Base-by-base conservation (phyloP, 2,113 vertebrate species). In the Narcine bancroftii region DNA sequence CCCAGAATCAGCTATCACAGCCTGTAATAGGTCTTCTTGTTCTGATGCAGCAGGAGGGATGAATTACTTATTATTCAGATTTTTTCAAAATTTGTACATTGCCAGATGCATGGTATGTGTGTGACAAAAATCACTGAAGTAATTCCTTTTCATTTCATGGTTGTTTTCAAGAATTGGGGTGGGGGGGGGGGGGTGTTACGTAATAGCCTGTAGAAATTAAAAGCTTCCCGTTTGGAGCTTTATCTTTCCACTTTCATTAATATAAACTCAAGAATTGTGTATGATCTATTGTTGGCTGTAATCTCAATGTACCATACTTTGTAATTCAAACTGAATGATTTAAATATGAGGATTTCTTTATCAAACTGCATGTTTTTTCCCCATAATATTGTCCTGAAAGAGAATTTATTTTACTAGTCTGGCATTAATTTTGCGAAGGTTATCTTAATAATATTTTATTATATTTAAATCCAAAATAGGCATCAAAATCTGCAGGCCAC, bases 51-150 rank as follows among this genome's bases (percentile, higher is more conserved):
- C 89, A 91, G 42, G 65, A 91, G 89, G 89, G 89, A 91, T 91
- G 71, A 91, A 91, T 91, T 71, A 91, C 71, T 91, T 91, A 91
- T 91, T 91, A 91, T 91, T 91, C 89, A 69, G 63, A 91, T 91
- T 69, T 91, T 87, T 91, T 45, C 65, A 2, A n/a, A n/a, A n/a
- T 69, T 91, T 91, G 33, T 91, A 91, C 89, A 47, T 69, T 91
- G 65, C 89, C 89, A 91, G 60, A 91, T 45, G 63, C 19, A 91
- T 69, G 87, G 60, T 69, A 66, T 71, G 89, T 69, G 89, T 91
- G 65, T 63, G 89, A 69, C 24, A 26, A 21, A 69, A 91, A 91
- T 91, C 39, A 91, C 42, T 71, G 65, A 91, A 91, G 89, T 91
- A 71, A 69, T 69, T 91, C 42, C 87, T 69, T 91, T 69, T 91